Evolutionary conservation across 2,888 invertebrate genomes (phyloP).

Genomic region (Clivina fossor): DNA sequence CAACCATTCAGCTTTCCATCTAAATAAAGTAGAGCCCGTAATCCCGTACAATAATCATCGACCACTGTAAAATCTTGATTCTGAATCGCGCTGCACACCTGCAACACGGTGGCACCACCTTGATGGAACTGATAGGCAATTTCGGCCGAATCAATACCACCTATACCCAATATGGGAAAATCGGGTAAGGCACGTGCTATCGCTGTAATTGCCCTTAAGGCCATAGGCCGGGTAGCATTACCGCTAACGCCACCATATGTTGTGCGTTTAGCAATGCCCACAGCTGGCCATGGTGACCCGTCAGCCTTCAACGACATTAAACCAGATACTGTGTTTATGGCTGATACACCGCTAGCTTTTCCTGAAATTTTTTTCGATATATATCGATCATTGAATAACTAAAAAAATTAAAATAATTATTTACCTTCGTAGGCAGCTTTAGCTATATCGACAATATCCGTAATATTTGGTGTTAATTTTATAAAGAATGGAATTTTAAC

Average conservation of each 20-base stretch:
- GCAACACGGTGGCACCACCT: slow-evolving; percentile 89
- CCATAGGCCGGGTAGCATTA: slow-evolving; percentile 94
- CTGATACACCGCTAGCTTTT: slow-evolving; percentile 91
- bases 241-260: slow-evolving; percentile 92
- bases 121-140: slow-evolving; percentile 91
- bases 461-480: slow-evolving; percentile 97
- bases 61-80: slow-evolving; percentile 98
- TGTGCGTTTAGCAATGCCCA: slow-evolving; percentile 78
- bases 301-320: slow-evolving; percentile 84
- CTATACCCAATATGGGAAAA: slow-evolving; percentile 93
- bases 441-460: slow-evolving; percentile 88
- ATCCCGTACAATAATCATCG: slow-evolving; percentile 89
- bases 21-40: slow-evolving; percentile 84
- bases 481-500: slow-evolving; percentile 95
- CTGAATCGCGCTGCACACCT: slow-evolving; percentile 95
- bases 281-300: slow-evolving; percentile 88
- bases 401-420: neutral
- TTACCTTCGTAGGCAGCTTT: slow-evolving; percentile 83
- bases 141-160: slow-evolving; percentile 97
- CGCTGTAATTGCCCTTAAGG: slow-evolving; percentile 85
- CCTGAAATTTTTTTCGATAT: slow-evolving; percentile 66
- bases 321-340: slow-evolving; percentile 96
- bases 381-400: no score
- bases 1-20: slow-evolving; percentile 72
- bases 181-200: slow-evolving; percentile 82